Base-by-base conservation (phyloP, 2,888 invertebrate genomes). In the Sphaerophoria taeniata region DNA sequence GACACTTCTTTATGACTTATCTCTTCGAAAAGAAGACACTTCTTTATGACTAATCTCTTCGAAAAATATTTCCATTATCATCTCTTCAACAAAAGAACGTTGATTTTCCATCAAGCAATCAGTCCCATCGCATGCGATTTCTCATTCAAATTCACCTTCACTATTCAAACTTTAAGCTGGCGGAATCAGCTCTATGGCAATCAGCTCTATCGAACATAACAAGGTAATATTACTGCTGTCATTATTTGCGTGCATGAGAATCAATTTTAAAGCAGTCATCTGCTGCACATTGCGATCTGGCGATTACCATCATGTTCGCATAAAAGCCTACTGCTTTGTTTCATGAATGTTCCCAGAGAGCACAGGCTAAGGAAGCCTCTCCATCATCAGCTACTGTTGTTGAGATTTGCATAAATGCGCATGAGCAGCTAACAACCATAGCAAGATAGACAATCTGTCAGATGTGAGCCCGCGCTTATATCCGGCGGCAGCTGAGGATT, bases 91-190 rank as follows among this genome's bases (percentile, higher is more conserved):
- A 6, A 65, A 45, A 67, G 51, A 58, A 65, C 60, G 53, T 53
- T 53, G 36, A 34, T 56, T 36, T 70, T 49, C 43, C 43, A 74
- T 53, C 67, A 63, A 11, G 16, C 67, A 24, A 24, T 36, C 24
- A 33, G 9, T n/a, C 39, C 12, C 36, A 49, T 24, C 24, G 56
- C 11, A 14, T 4, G 49, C 43, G 11, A 16, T 47, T 14, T 16
- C 39, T 9, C 24, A 31, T 33, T 14, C 51, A 65, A 43, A 71
- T 56, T 72, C 77, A 72, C 82, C 82, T 82, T 82, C 77, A 82
- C 67, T 78, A 24, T 24, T 24, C 24, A 1, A 24, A 24, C 24
- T 49, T 31, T 12, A n/a, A n/a, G n/a, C n/a, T 49, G 12, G 78
- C 74, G 34, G 53, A 83, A 83, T 58, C 58, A 67, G 58, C 58